Evolutionary conservation across 1,140 invertebrate genomes (phyloP), one percentile per base, ranked within the genome.

Genomic region (Papilio machaon): DNA sequence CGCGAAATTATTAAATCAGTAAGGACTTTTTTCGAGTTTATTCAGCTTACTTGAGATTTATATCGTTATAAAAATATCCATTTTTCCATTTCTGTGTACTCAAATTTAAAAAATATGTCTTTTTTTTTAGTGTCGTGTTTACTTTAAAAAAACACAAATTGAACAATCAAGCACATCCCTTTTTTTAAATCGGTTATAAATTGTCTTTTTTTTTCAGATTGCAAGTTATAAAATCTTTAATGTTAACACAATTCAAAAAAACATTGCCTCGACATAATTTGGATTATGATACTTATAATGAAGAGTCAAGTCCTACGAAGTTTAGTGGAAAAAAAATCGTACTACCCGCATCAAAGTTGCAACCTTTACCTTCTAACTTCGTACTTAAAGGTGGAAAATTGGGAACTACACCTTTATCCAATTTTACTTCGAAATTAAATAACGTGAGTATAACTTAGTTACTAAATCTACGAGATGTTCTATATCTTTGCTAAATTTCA

Each of bases 301-400:
- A 73, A 1, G 83, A 85, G 15, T 10, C 38, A 17, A 35, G 1
- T 15, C 30, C 64, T 35, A n/a, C 47, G 77, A 79, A 43, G 73
- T 75, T 38, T 64, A 19, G 17, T 83, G 80, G 60, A 15, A 87
- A 85, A 35, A 89, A 85, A 23, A 2, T 94, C 3, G 91, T 94
- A 67, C 80, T 94, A 35, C 89, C 91, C 67, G 91, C 90, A 0
- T 92, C 92, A 0, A 94, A 92, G 82, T 79, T 94, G 47, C 87
- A 91, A 60, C 90, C 91, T 0, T 58, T 92, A 13, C 91, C 92
- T 0, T 83, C 91, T 0, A 88, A 90, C 67, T 91, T 89, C 47
- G 82, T 89, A 2, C 52, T 89, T 0, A 86, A 86, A 19, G 80
- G 85, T 2, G 81, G 80, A 2, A 88, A 85, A 35, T 74, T 84